A percentile compares a stretch with the other conserved stretches of the same genome.
Evolutionary conservation across 2,113 vertebrate genomes (phyloP).

Genomic region (Calonectris borealis): DNA sequence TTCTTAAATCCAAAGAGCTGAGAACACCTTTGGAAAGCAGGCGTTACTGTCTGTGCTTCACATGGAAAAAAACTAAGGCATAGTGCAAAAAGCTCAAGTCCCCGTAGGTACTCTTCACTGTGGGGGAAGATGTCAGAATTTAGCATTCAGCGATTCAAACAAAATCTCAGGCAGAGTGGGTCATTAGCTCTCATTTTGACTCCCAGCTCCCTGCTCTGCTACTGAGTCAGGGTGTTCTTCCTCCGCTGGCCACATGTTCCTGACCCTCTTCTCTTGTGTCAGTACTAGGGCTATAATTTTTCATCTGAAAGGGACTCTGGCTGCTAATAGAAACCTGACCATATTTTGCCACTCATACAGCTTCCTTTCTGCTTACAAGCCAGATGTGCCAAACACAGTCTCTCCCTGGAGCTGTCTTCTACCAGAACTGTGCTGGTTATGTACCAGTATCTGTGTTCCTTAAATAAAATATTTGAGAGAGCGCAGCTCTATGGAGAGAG

Average conservation of each 20-base stretch:
- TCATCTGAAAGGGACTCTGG: background rate
- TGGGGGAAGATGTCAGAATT: background rate
- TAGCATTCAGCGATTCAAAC: background rate
- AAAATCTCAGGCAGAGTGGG: background rate
- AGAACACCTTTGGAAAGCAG: background rate
- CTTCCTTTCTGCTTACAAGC: background rate
- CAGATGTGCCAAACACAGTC: background rate
- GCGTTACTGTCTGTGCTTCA: background rate
- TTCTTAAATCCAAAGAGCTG: background rate
- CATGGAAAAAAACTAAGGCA: background rate
- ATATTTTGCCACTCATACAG: background rate
- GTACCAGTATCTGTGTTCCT: background rate
- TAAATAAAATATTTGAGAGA: background rate
- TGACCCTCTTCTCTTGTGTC: background rate
- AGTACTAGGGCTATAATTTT: background rate
- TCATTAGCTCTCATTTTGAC: background rate
- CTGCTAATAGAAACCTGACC: background rate
- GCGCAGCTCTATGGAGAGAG: background rate
- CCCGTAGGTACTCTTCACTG: background rate
- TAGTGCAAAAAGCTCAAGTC: background rate
- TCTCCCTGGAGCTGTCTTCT: background rate
- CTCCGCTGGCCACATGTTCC: background rate
- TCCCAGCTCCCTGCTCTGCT: background rate
- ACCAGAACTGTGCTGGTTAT: background rate
- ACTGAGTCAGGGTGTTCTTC: background rate